phyloP scores from a whole-genome alignment of 1,140 invertebrate species.

The Drosophila chauvacae region DNA sequence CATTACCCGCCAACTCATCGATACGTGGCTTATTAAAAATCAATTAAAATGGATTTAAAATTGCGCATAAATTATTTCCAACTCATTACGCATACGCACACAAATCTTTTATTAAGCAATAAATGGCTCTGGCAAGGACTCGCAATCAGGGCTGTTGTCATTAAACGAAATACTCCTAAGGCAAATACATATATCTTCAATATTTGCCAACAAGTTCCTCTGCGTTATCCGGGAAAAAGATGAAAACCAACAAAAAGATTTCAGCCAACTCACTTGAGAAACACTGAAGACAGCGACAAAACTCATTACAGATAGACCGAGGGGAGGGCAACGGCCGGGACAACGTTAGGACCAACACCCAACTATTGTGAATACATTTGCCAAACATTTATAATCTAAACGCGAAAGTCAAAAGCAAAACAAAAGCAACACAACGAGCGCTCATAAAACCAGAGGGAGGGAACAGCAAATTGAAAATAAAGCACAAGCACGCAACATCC shows the following conservation, averaged over 20 bases:
- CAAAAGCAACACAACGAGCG: slow-evolving; percentile 55
- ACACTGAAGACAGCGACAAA: slow-evolving; percentile 36
- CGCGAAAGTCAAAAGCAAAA: slow-evolving; percentile 70
- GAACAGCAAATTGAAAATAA: slow-evolving; percentile 61
- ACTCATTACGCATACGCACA: slow-evolving; percentile 46
- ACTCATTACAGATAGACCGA: slow-evolving; percentile 49
- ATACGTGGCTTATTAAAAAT: slow-evolving; percentile 52
- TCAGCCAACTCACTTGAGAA: slow-evolving; percentile 43
- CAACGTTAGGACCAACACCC: slow-evolving; percentile 34
- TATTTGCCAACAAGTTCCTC: slow-evolving; percentile 24
- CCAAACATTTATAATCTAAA: slow-evolving; percentile 74
- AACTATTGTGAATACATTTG: slow-evolving; percentile 70
- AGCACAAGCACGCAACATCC: slow-evolving; percentile 16
- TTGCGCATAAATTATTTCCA: slow-evolving; percentile 51
- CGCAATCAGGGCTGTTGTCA: slow-evolving; percentile 22
- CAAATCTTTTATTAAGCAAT: slow-evolving; percentile 51
- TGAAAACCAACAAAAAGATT: slow-evolving; percentile 25
- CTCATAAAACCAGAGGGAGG: slow-evolving; percentile 47
- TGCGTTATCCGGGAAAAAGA: not conserved
- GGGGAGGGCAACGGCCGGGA: not conserved
- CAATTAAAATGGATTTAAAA: slow-evolving; percentile 52
- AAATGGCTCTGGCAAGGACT: slow-evolving; percentile 10
- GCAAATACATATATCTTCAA: slow-evolving; percentile 32
- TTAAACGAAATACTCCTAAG: slow-evolving; percentile 28
- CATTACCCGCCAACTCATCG: slow-evolving; percentile 18